These are phyloP conservation scores for Cervus canadensis DNA, from an alignment of 2,113 vertebrate species.

Conservation along the genomic window DNA sequence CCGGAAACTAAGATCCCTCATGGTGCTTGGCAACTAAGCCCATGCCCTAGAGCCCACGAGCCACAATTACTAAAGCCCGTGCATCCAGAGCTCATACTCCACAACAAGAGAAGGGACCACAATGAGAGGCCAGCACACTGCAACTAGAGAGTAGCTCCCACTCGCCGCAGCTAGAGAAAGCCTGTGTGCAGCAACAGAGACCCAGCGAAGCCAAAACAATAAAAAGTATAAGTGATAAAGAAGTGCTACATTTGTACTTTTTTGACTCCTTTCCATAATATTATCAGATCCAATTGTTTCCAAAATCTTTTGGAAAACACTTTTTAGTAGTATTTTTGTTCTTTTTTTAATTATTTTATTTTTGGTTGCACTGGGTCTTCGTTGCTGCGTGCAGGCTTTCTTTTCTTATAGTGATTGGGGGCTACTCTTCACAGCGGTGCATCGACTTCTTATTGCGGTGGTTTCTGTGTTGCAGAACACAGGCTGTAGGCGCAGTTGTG, in stretches of 20 bases:
- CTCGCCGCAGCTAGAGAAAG: not conserved
- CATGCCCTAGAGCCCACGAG: not conserved
- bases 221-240: not conserved
- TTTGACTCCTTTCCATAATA: not conserved
- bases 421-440: not conserved
- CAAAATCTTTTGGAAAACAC: not conserved
- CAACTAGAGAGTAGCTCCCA: not conserved
- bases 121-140: not conserved
- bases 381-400: not conserved
- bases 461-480: not conserved
- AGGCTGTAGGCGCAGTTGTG: not conserved
- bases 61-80: not conserved
- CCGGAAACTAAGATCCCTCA: not conserved
- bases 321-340: not conserved
- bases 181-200: not conserved
- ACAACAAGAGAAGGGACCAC: not conserved
- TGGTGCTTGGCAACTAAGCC: not conserved
- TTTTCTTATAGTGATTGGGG: not conserved
- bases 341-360: not conserved
- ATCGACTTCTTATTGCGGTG: not conserved
- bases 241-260: not conserved
- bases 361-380: not conserved
- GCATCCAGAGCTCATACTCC: not conserved
- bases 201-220: not conserved
- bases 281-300: not conserved